A percentile compares a stretch with the other conserved stretches of the same genome.
phyloP scores from a whole-genome alignment of 37 sponge, comb jelly and placozoan species.

The Spongia lamella region DNA sequence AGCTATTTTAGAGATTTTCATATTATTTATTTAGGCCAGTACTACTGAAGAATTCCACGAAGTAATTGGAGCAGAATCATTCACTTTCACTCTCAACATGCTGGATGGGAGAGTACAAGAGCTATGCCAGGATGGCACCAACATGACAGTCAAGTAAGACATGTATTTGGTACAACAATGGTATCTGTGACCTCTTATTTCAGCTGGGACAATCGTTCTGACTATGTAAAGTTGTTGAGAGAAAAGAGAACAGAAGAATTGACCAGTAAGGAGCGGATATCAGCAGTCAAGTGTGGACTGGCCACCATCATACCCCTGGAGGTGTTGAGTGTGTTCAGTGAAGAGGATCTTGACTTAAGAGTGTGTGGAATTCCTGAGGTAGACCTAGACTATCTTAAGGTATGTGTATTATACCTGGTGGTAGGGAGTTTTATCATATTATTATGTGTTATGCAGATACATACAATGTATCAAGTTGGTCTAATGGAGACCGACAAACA shows the following conservation, averaged over 20 bases:
- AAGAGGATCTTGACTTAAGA: conserved; percentile 79
- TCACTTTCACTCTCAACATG: background rate
- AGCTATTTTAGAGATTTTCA: background rate
- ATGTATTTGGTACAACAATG: background rate
- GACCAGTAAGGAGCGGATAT: conserved; percentile 44
- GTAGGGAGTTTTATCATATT: background rate
- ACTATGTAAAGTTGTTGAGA: conserved; percentile 66
- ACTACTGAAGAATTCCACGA: too few species aligned
- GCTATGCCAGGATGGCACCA: conserved; percentile 50
- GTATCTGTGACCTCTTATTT: background rate
- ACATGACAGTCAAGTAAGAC: conserved; percentile 69
- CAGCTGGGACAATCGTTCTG: conserved; percentile 65
- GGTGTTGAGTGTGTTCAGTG: conserved; percentile 66
- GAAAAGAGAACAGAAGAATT: conserved; percentile 63
- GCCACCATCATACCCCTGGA: conserved; percentile 89
- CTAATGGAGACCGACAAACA: conserved; percentile 86
- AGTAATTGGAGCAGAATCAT: too few species aligned
- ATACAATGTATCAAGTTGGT: conserved; percentile 95
- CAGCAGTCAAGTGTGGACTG: conserved; percentile 74
- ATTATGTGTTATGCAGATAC: conserved; percentile 43
- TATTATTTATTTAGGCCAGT: too few species aligned
- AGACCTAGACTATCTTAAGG: conserved; percentile 82
- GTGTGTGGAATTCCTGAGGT: conserved; percentile 85
- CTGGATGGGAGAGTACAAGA: conserved; percentile 43
- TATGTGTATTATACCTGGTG: too few species aligned